Base-by-base conservation (phyloP, 2,113 vertebrate species). In the Anseranas semipalmata region DNA sequence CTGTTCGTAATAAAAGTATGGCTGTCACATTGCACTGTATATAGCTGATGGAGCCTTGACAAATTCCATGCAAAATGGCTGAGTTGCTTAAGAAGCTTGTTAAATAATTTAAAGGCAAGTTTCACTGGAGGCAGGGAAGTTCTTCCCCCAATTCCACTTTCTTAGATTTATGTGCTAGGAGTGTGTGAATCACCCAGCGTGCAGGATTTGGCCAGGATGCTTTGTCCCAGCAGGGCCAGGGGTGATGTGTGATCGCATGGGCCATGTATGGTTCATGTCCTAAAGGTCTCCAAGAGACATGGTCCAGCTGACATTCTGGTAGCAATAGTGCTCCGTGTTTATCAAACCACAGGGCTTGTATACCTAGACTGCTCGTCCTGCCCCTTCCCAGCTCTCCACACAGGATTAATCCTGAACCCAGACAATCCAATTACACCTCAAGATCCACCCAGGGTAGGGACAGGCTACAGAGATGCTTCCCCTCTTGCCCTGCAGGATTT, bases 91-190 rank as follows among this genome's bases (percentile, higher is more conserved):
- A 96, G 91, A 30, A 95, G 74, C 87, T 93, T 50, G 3, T 94
- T 94, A 95, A 95, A 95, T 96, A 93, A 96, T 95, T 94, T 70
- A 95, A 21, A 94, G 70, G 35, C 80, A 71, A 93, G 52, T 91
- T 93, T 63, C 8, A 89, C 92, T 78, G 58, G 75, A 87, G 90
- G 93, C 83, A 84, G 90, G 86, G 6, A 96, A 94, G 85, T 93
- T 81, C 93, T 67, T 78, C 82, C 92, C 92, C 67, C 87, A 90
- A 87, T 93, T 89, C 74, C 46, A 55, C 71, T 95, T 67, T 12
- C 77, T 30, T 27, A 15, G 43, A 93, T 96, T 91, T 82, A 90
- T 24, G 95, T 71, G 89, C 25, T 27, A 32, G 33, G 83, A 96
- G 83, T 48, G 9, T 3, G 48, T 89, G 93, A 84, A 96, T 95